These are phyloP conservation scores for Phataginus tricuspis DNA, from an alignment of 2,797 vertebrate species.

Conservation along the genomic window DNA sequence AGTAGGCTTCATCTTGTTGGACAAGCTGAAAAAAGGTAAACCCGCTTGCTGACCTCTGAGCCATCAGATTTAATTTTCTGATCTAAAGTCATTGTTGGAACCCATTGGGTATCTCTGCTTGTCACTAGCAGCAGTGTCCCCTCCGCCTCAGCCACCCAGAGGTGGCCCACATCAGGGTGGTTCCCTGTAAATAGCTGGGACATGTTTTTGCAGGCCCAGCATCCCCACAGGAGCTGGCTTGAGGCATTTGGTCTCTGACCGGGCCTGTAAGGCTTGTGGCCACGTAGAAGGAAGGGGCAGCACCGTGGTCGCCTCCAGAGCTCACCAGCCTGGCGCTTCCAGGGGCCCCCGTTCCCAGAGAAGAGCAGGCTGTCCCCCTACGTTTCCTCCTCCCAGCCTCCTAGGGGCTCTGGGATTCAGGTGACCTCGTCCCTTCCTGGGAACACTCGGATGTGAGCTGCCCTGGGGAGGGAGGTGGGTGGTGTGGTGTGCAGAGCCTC, in stretches of 20 bases:
- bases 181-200: not conserved
- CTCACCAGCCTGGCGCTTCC: not conserved
- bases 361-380: not conserved
- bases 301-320: fast-evolving
- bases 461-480: not conserved
- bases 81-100: not conserved
- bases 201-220: not conserved
- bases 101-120: not conserved
- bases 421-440: not conserved
- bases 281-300: fast-evolving
- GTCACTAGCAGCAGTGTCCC: not conserved
- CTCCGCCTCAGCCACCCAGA: not conserved
- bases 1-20: not conserved
- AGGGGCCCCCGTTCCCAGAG: not conserved
- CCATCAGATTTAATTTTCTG: not conserved
- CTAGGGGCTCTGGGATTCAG: not conserved
- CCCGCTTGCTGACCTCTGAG: not conserved
- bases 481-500: not conserved
- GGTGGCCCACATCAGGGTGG: not conserved
- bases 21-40: not conserved
- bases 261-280: not conserved
- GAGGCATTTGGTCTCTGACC: not conserved
- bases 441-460: not conserved
- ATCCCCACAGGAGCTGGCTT: not conserved
- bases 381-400: not conserved